These are phyloP conservation scores for Chamaetylas fuelleborni DNA, from an alignment of 2,113 vertebrate species.

Conservation along the genomic window DNA sequence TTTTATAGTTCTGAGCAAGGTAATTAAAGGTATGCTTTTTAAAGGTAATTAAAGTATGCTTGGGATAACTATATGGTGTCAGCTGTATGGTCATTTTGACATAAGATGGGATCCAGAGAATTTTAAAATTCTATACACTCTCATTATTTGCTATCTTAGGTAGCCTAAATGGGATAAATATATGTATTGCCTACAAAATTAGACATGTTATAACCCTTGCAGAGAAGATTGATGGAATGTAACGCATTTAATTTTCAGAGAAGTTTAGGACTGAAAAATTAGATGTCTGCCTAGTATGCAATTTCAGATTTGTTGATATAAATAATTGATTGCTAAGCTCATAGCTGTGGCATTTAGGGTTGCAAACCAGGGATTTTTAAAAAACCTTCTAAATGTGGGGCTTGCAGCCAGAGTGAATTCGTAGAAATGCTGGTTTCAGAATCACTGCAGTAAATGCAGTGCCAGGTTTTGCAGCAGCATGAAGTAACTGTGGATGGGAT, in stretches of 20 bases:
- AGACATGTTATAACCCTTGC: not conserved
- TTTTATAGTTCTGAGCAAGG: not conserved
- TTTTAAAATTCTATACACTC: not conserved
- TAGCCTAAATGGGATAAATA: not conserved
- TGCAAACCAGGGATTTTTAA: not conserved
- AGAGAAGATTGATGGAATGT: not conserved
- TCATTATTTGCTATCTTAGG: not conserved
- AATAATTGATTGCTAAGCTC: not conserved
- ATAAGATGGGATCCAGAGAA: not conserved
- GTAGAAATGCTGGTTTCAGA: not conserved
- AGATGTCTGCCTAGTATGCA: not conserved
- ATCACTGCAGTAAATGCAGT: rapidly evolving
- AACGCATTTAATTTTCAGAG: not conserved
- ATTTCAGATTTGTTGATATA: not conserved
- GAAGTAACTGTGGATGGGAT: not conserved
- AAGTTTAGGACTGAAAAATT: not conserved
- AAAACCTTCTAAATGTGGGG: not conserved
- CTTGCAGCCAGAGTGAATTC: not conserved
- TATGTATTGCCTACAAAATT: not conserved
- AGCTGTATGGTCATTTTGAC: not conserved
- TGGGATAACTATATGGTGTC: not conserved
- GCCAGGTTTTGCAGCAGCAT: not conserved
- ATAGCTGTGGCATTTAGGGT: not conserved
- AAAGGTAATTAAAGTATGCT: not conserved
- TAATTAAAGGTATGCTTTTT: not conserved